Base-by-base conservation (phyloP, 1,140 invertebrate species). In the Araneus ventricosus region DNA sequence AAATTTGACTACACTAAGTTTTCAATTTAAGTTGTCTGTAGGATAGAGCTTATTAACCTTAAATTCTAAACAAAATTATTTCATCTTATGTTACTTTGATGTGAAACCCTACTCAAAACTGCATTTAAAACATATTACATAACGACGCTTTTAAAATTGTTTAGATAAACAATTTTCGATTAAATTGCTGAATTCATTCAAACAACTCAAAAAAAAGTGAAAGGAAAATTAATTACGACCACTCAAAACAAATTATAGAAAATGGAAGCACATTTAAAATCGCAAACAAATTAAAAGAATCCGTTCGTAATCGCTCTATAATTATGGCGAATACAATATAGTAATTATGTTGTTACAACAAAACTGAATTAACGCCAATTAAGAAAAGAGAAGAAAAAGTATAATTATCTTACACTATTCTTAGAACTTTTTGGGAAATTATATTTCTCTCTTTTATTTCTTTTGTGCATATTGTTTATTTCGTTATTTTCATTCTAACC, bases 281-380 rank as follows among this genome's bases (percentile, higher is more conserved):
- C 30, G 70, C 30, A 75, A 75, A 37, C 70, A 75, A 75, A 75
- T 75, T 75, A 75, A 75, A 75, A 14, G 70, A 75, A 75, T 75
- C 14, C 30, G 17, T 34, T 37, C 34, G 34, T 75, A 75, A 75
- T 75, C 70, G 70, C 34, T 37, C 70, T 34, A 34, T 75, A 75
- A 75, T 75, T 75, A 75, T 75, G 10, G 30, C 27, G 70, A 75
- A 75, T 75, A 75, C 70, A 75, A 75, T 75, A 75, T 75, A 75
- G 70, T 75, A 75, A 75, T 75, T 75, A 75, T 34, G 30, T 75
- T 75, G 70, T 75, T 75, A 75, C 70, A 75, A 14, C 30, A 75
- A 52, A 75, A 75, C 70, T 34, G 70, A 75, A 75, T 75, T 75
- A 75, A 75, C 70, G 70, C 70, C 70, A 75, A 75, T 75, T 75